phyloP scores from a whole-genome alignment of 2,113 vertebrate genomes.

The Astur gentilis region DNA sequence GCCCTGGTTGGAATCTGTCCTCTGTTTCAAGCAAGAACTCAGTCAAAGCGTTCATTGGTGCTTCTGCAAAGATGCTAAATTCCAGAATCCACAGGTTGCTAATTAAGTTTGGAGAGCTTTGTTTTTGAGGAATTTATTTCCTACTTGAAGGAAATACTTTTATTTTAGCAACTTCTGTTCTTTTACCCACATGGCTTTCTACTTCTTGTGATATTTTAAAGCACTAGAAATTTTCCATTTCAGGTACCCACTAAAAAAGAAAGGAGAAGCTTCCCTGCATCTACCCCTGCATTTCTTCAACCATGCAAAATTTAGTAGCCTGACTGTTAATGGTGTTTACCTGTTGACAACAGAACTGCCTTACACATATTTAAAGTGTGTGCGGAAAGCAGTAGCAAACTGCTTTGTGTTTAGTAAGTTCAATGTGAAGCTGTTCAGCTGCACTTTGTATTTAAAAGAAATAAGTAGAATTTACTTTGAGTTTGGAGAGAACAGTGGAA shows the following conservation, averaged over 20 bases:
- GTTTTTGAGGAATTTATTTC: background rate
- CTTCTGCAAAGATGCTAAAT: background rate
- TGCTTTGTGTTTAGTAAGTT: background rate
- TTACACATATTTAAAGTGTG: background rate
- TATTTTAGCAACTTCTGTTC: background rate
- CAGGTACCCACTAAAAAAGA: background rate
- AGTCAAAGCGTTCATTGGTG: rapidly evolving
- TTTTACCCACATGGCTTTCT: background rate
- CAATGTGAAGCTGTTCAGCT: background rate
- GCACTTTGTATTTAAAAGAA: background rate
- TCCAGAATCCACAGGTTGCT: background rate
- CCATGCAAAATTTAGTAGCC: background rate
- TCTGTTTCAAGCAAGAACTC: background rate
- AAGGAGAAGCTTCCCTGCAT: background rate
- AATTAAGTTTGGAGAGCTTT: background rate
- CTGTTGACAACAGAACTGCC: background rate
- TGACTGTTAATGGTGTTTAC: background rate
- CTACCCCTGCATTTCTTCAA: background rate
- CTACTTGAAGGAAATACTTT: background rate
- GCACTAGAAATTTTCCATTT: background rate
- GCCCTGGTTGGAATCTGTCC: background rate
- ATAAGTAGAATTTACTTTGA: background rate
- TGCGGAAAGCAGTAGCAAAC: background rate
- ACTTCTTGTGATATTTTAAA: background rate
- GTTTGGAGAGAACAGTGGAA: background rate